Evolutionary conservation across 2,888 invertebrate genomes (phyloP).

Genomic region (Eupithecia pulchellata): DNA sequence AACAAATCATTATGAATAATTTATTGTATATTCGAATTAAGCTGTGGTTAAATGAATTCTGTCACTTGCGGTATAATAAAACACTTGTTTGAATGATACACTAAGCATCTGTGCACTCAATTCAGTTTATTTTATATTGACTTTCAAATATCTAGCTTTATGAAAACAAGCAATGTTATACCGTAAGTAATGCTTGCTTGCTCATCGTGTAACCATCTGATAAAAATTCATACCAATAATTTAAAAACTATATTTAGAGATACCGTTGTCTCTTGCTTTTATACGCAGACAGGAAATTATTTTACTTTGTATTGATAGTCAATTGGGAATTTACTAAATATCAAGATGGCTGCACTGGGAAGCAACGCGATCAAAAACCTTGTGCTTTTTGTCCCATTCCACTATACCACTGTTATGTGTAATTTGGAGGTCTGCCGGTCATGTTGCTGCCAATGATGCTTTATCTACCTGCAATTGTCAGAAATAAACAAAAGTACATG

Average conservation of each 20-base stretch:
- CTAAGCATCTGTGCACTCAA: slow-evolving; percentile 31
- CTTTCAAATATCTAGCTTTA: slow-evolving; percentile 9
- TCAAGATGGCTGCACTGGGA: slow-evolving; percentile 66
- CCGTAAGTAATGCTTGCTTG: slow-evolving; percentile 40
- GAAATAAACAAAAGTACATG: slow-evolving; percentile 18
- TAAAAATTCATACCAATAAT: slow-evolving; percentile 18
- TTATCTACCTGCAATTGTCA: slow-evolving; percentile 49
- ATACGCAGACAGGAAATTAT: neutral
- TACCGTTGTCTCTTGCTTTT: neutral
- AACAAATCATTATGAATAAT: neutral
- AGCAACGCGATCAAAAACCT: slow-evolving; percentile 64
- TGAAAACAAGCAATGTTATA: slow-evolving; percentile 42
- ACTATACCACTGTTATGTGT: slow-evolving; percentile 82
- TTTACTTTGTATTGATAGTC: neutral
- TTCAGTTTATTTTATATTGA: slow-evolving; percentile 20
- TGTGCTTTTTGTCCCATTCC: slow-evolving; percentile 70
- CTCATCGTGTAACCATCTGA: slow-evolving; percentile 56
- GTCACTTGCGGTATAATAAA: slow-evolving; percentile 24
- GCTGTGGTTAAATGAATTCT: slow-evolving; percentile 30
- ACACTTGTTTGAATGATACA: slow-evolving; percentile 31
- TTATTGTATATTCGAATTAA: slow-evolving; percentile 16
- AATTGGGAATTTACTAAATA: slow-evolving; percentile 10
- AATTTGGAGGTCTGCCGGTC: slow-evolving; percentile 84
- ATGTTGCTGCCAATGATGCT: slow-evolving; percentile 64
- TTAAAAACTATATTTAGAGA: neutral